Base-by-base conservation (phyloP, 1,140 invertebrate genomes). In the Steinernema feltiae region DNA sequence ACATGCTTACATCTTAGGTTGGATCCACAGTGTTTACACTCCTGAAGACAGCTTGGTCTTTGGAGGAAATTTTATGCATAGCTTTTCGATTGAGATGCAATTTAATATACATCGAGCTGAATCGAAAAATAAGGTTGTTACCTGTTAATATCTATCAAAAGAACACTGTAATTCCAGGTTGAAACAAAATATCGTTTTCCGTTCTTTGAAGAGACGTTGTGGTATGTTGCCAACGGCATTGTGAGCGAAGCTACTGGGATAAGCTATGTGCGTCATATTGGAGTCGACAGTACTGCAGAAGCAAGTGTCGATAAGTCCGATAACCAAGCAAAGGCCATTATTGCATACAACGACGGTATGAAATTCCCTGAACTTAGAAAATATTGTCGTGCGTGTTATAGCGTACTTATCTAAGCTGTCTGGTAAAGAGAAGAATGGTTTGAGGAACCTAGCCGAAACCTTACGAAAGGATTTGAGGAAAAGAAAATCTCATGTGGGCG, bases 21-120 rank as follows among this genome's bases (percentile, higher is more conserved):
- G 96, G 96, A 98, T 99, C 81, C 96, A 99, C 88, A 94, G 95
- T 1, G 96, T 98, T 0, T 97, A 94, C 86, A 98, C 96, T 0
- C 94, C 94, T 0, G 91, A 91, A 72, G 95, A 99, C 87, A 95
- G 94, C 0, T 87, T 99, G 0, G 95, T 98, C 0, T 98, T 98
- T 89, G 96, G 96, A 7, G 96, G 96, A 0, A 98, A 98, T 88
- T 99, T 99, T 88, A 88, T 99, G 12, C 95, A 98, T 86, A 94
- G 92, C 79, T 97, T 94, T 87, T 93, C 94, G 30, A 89, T 90
- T 76, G 88, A 89, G 18, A 84, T 80, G 80, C 84, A 86, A 71
- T 82, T 91, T 90, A 83, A 88, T 71, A 93, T 95, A 3, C 92
- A 93, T 0, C 92, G 94, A 87, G 92, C 97, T 0, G 96, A 98